These are phyloP conservation scores for Athene cunicularia DNA, from an alignment of 2,113 vertebrate species.

Conservation along the genomic window DNA sequence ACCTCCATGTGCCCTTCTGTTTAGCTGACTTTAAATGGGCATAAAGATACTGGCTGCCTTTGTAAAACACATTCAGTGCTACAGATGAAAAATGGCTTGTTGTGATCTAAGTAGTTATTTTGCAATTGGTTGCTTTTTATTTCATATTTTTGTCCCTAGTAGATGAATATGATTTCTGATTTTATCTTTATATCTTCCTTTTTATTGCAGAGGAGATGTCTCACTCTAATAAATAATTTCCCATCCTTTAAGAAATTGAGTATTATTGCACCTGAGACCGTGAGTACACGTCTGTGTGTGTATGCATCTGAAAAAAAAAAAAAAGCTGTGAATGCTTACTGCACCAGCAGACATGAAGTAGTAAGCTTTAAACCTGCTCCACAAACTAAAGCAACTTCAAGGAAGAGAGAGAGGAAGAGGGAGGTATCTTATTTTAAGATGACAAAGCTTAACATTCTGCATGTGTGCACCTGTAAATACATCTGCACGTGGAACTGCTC, in stretches of 20 bases:
- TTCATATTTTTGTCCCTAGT: background rate
- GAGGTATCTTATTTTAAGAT: background rate
- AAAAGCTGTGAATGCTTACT: background rate
- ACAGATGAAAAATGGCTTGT: background rate
- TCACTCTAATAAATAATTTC: background rate
- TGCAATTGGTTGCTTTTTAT: background rate
- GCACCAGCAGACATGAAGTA: background rate
- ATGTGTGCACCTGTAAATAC: background rate
- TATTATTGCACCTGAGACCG: background rate
- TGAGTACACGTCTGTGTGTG: background rate
- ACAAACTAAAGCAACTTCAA: background rate
- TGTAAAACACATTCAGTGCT: background rate
- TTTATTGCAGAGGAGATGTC: background rate
- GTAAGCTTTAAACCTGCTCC: background rate
- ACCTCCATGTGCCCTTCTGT: background rate
- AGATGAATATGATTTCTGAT: background rate
- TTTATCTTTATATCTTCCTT: background rate
- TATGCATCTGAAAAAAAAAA: background rate
- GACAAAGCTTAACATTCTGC: background rate
- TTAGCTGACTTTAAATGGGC: background rate
- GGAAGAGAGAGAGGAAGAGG: background rate
- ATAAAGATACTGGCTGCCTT: background rate
- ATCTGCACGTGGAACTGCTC: background rate
- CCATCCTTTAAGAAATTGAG: background rate
- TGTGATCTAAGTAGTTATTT: background rate